Evolutionary conservation across 92 coral and sea anemone genomes (phyloP), one percentile per base, ranked within the genome.

Genomic region (Heteractis magnifica): DNA sequence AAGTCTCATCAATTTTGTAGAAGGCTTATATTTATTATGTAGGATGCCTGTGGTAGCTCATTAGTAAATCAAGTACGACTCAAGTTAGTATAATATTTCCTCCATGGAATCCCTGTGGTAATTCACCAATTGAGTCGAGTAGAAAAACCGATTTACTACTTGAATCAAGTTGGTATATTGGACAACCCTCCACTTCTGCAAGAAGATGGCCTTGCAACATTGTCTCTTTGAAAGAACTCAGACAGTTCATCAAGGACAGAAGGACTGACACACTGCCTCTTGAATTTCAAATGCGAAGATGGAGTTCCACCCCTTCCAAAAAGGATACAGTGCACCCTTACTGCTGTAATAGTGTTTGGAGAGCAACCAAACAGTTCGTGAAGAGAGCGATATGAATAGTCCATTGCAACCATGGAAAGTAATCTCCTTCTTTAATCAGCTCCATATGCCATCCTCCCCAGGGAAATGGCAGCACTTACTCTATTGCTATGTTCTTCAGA

Each of bases 241-340:
- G 76, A 83, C 6, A 84, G 80, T 21, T 72, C 79, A 65, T 51
- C 84, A 21, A 80, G 78, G 1, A 78, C 56, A 11, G 83, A 83
- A 19, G 76, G 83, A 23, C 80, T 73, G 12, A 90, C 85, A 78
- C 84, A 56, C 59, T 90, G 86, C 5, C 90, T 78, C 16, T 79
- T 60, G 72, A 80, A 84, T 77, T 79, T 86, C 6, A 86, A 56
- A 18, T 48, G 20, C 9, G 73, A 49, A 49, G 83, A 87, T 23
- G 88, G 92, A n/a, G 71, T 73, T 62, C 88, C 90, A 70, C 90
- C 92, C 49, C 91, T 56, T 6, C 90, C 90, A 90, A 90, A 90
- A 78, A 86, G 60, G 76, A 58, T 83, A 59, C 51, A 78, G 44
- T 90, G 87, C 18, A 86, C 85, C 48, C 85, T 77, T 5, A 85